Evolutionary conservation across 2,113 vertebrate species (phyloP), one percentile per base, ranked within the genome.

Genomic region (Fregetta grallaria): DNA sequence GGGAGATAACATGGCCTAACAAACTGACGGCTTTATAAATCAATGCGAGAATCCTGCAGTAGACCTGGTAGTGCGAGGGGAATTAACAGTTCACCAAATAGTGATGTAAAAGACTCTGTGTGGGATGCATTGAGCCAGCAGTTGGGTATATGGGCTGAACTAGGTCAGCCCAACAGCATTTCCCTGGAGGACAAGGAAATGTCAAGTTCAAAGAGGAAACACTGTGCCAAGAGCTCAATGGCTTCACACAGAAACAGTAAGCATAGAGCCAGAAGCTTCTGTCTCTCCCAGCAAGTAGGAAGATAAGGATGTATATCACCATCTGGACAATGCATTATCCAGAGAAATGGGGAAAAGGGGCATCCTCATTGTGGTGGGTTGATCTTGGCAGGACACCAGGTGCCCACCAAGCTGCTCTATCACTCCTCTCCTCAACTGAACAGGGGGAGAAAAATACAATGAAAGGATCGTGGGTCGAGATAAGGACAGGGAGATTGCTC

Each of bases 11-110:
- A 79, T 20, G 62, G 81, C 77, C 95, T 95, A 94, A 91, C 45
- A 91, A 84, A 85, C 76, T 93, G 88, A 95, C 96, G 73, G 86
- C 66, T 95, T 96, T 95, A 87, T 94, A 97, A 95, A 97, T 97
- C 92, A 95, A 76, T 87, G 65, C 7, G 9, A 89, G 86, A 76
- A 82, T 85, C 86, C 49, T 82, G 70, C 47, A 91, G 50, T 15
- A 89, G 86, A 85, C 32, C 53, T 78, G 29, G 53, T 62, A 91
- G 66, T 49, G 42, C 17, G 89, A 82, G 55, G 53, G 40, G 70
- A 95, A 93, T 85, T 70, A 96, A 72, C 61, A 78, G 86, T 81
- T 92, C 74, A 79, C 70, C 77, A 90, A 91, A 82, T 81, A 92
- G 91, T 73, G 73, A 92, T 92, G 70, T 79, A 58, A 73, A 92